phyloP scores from a whole-genome alignment of 2,797 vertebrate species.

The Stomatorhinus walkeri region DNA sequence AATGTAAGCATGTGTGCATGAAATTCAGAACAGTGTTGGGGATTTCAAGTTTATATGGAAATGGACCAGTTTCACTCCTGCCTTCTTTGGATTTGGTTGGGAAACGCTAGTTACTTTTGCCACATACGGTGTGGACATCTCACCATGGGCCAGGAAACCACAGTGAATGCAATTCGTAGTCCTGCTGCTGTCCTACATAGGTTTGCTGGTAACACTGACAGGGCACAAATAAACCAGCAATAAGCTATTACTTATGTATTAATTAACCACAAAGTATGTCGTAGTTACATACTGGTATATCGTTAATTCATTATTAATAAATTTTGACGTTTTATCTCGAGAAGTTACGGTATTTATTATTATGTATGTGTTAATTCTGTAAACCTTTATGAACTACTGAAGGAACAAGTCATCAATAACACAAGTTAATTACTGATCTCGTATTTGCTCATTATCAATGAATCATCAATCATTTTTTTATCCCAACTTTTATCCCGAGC shows the following conservation, averaged over 20 bases:
- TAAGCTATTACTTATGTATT: neutral
- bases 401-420: neutral
- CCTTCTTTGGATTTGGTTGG: neutral
- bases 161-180: neutral
- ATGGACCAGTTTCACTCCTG: neutral
- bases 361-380: neutral
- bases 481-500: neutral
- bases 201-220: neutral
- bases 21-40: neutral
- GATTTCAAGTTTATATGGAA: neutral
- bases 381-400: neutral
- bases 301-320: neutral
- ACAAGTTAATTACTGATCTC: neutral
- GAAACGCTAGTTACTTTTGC: neutral
- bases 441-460: neutral
- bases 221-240: neutral
- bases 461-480: neutral
- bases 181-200: neutral
- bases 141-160: neutral
- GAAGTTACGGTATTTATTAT: neutral
- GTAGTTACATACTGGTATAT: neutral
- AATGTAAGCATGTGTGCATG: neutral
- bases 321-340: neutral
- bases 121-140: neutral
- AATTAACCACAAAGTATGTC: neutral